Conservation (phyloP, 2,888 invertebrate genomes). For the Heliconius sara region DNA sequence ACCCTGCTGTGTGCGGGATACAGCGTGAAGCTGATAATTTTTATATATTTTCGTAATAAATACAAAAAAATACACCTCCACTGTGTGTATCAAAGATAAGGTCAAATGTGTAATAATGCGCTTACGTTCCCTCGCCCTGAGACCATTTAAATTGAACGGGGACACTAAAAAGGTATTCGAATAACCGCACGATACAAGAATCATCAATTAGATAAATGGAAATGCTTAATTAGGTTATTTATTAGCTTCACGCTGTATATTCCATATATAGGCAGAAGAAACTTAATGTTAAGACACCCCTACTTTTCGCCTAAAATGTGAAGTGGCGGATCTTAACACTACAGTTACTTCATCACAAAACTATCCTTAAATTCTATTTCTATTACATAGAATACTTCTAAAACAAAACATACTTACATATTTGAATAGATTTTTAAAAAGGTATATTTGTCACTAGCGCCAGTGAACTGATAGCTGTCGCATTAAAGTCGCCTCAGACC, state of each 20-base stretch:
- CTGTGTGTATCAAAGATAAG: slow-evolving; percentile 42
- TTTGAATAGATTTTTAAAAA: slow-evolving; percentile 11
- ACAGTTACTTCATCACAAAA: neutral
- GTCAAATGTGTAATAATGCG: slow-evolving; percentile 52
- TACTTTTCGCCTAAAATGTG: too few species aligned
- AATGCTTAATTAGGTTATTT: neutral
- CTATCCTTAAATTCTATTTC: neutral
- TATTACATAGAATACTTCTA: neutral
- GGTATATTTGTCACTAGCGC: slow-evolving; percentile 31
- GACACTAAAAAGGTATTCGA: slow-evolving; percentile 38
- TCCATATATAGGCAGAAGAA: neutral
- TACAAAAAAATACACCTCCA: neutral
- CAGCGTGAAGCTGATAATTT: too few species aligned
- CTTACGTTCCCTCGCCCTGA: slow-evolving; percentile 34
- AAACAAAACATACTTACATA: neutral
- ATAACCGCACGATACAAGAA: slow-evolving; percentile 36
- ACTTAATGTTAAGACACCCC: neutral
- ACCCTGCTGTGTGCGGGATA: too few species aligned
- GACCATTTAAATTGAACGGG: slow-evolving; percentile 44
- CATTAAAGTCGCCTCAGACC: slow-evolving; percentile 35
- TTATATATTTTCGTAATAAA: neutral
- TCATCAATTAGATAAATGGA: slow-evolving; percentile 36
- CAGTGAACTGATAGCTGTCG: slow-evolving; percentile 33
- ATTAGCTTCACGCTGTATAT: neutral
- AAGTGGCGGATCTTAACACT: too few species aligned